A percentile compares a stretch with the other conserved stretches of the same genome.
These are phyloP conservation scores for Deroplatys truncata DNA, from an alignment of 2,888 invertebrate species.

Conservation along the genomic window DNA sequence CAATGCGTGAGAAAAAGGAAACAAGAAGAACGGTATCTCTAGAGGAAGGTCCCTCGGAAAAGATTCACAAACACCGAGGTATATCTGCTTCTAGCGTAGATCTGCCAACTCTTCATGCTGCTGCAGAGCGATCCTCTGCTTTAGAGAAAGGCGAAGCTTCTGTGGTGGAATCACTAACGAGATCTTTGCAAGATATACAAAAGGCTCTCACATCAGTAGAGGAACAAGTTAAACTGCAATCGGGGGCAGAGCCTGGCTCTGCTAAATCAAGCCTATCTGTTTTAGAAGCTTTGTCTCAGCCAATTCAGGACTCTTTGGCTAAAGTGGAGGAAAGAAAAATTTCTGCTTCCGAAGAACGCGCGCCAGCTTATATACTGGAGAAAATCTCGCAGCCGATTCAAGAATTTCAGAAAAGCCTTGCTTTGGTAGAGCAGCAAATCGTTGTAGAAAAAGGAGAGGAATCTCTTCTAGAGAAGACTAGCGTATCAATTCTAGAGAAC, in stretches of 20 bases:
- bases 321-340: constrained; percentile 14
- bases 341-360: constrained; percentile 15
- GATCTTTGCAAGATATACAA: constrained; percentile 48
- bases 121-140: not conserved
- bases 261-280: constrained; percentile 39
- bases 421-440: constrained; percentile 16
- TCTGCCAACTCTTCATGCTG: constrained; percentile 22
- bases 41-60: not conserved
- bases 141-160: constrained; percentile 33
- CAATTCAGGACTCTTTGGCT: constrained; percentile 38
- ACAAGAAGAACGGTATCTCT: not conserved
- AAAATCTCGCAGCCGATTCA: constrained; percentile 22
- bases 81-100: constrained; percentile 23
- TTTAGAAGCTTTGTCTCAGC: constrained; percentile 44
- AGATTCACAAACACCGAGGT: constrained; percentile 19
- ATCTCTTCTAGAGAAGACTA: constrained; percentile 13
- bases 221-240: constrained; percentile 54
- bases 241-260: constrained; percentile 60
- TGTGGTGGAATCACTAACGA: constrained; percentile 30
- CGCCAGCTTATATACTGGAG: constrained; percentile 21
- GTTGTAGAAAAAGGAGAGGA: constrained; percentile 13
- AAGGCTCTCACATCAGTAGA: constrained; percentile 59
- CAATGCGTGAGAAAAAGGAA: not conserved
- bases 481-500: constrained; percentile 14
- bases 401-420: constrained; percentile 20